These are phyloP conservation scores for Calameuta pallipes DNA, from an alignment of 2,888 invertebrate species.

Conservation along the genomic window DNA sequence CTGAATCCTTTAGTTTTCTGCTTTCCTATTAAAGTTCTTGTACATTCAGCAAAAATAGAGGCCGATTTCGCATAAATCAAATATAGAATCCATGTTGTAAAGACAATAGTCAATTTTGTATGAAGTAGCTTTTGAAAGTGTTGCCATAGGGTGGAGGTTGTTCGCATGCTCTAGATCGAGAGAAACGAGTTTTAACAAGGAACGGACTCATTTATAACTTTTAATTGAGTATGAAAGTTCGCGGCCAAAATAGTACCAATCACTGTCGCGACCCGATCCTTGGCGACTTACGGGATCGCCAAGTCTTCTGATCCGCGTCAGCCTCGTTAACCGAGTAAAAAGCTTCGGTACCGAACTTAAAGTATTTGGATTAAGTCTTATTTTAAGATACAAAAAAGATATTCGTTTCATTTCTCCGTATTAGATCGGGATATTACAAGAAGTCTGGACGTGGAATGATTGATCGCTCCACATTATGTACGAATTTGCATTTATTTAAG, in stretches of 20 bases:
- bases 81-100: background rate
- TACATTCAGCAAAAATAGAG: background rate
- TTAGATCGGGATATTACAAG: background rate
- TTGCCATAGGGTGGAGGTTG: background rate
- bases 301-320: background rate
- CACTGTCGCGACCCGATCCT: slow-evolving; percentile 25
- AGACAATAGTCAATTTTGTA: background rate
- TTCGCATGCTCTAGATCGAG: background rate
- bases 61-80: background rate
- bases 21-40: background rate
- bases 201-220: slow-evolving; percentile 58
- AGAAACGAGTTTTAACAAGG: slow-evolving; percentile 10
- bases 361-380: background rate
- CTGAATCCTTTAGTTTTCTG: background rate
- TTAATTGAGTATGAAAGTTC: slow-evolving; percentile 58
- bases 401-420: background rate
- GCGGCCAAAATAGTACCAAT: slow-evolving; percentile 43
- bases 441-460: background rate
- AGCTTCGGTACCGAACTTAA: background rate
- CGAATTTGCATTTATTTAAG: background rate
- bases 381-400: background rate
- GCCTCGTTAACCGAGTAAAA: background rate
- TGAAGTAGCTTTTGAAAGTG: background rate
- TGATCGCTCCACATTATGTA: background rate
- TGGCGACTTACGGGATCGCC: background rate